Conservation (phyloP, 2,113 vertebrate genomes). For the Burhinus bistriatus region DNA sequence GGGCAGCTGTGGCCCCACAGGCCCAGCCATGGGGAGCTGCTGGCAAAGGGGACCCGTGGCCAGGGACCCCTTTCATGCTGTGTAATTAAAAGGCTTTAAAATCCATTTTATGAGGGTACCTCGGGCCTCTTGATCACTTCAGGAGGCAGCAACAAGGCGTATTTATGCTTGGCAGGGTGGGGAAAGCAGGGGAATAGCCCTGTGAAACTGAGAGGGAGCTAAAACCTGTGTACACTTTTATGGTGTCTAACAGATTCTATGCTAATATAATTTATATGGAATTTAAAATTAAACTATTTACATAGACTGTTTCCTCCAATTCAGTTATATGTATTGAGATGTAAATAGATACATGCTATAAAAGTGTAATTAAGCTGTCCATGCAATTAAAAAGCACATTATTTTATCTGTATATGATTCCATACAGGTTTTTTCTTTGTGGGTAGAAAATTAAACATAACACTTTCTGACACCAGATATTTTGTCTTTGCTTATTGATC, state of each 20-base stretch:
- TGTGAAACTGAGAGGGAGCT: not conserved
- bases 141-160: not conserved
- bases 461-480: not conserved
- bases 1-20: accelerated
- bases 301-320: not conserved
- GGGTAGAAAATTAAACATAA: not conserved
- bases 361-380: not conserved
- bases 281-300: not conserved
- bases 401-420: not conserved
- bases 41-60: not conserved
- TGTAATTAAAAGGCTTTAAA: constrained; percentile 22
- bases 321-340: not conserved
- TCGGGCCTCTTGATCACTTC: not conserved
- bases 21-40: not conserved
- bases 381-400: not conserved
- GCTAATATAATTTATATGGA: not conserved
- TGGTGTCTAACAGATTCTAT: not conserved
- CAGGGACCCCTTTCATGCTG: not conserved
- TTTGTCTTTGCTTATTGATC: not conserved
- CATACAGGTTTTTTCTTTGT: not conserved
- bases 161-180: not conserved
- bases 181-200: not conserved
- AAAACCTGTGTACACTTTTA: not conserved
- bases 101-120: not conserved
- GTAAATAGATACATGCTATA: not conserved